Conservation (phyloP, 2,888 invertebrate species). For the Toxonevra muliebris region DNA sequence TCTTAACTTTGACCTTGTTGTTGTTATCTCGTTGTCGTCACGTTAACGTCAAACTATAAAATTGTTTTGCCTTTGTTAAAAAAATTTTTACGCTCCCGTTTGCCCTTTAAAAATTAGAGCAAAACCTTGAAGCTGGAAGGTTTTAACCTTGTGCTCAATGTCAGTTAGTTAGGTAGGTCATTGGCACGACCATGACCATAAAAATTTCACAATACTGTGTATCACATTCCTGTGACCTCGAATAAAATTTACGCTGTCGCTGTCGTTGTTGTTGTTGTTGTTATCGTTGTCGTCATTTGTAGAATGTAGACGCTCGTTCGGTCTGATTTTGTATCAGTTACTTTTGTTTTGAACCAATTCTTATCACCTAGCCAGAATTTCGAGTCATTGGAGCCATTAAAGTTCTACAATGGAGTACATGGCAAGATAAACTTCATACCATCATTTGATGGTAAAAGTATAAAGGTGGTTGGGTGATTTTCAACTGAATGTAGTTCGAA, state of each 20-base stretch:
- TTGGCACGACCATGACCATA: conserved; percentile 37
- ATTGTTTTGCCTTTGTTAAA: background rate
- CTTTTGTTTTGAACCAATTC: no score
- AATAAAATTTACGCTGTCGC: conserved; percentile 8
- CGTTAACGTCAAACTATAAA: background rate
- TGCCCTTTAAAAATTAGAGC: conserved; percentile 36
- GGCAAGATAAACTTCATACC: no score
- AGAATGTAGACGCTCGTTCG: no score
- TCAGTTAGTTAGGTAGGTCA: conserved; percentile 35
- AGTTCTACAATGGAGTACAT: no score
- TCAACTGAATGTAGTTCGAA: no score
- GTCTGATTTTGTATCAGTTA: no score
- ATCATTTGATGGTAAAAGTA: no score
- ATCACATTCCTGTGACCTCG: conserved; percentile 1
- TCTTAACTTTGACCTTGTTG: conserved; percentile 18
- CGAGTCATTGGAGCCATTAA: no score
- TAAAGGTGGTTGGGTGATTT: no score
- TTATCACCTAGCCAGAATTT: no score
- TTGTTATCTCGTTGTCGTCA: background rate
- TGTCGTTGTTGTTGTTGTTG: conserved; percentile 1
- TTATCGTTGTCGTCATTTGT: background rate
- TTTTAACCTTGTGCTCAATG: conserved; percentile 38
- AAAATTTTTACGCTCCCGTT: background rate
- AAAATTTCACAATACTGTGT: conserved; percentile 4
- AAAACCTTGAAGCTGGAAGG: conserved; percentile 36